Evolutionary conservation across 2,888 invertebrate genomes (phyloP).

Genomic region (Anoplius nigerrimus): DNA sequence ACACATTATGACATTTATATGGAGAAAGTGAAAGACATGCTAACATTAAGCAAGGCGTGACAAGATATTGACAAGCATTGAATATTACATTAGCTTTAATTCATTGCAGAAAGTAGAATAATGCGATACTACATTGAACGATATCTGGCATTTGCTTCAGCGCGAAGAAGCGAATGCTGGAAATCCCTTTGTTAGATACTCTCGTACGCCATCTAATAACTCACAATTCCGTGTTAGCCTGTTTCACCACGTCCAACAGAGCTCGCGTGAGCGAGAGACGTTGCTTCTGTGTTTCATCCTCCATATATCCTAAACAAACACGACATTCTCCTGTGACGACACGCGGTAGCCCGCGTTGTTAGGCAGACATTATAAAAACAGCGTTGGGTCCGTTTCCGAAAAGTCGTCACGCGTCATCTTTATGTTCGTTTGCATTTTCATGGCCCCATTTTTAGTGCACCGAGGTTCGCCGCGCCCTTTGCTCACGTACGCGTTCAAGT

Average conservation of each 20-base stretch:
- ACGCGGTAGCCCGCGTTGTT: conserved; percentile 33
- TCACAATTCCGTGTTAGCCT: conserved; percentile 7
- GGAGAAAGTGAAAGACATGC: background rate
- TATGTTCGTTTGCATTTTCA: conserved; percentile 1
- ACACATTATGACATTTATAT: background rate
- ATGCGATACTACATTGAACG: too few relatives aligned
- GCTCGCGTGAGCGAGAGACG: conserved; percentile 33
- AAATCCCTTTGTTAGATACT: too few relatives aligned
- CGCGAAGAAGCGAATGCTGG: too few relatives aligned
- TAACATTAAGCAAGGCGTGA: too few relatives aligned
- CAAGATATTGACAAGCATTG: too few relatives aligned
- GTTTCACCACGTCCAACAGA: conserved; percentile 16
- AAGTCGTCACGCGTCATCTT: conserved; percentile 1
- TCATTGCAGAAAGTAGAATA: too few relatives aligned
- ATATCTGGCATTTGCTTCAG: too few relatives aligned
- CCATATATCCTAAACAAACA: conserved; percentile 41
- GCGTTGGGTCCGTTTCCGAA: background rate
- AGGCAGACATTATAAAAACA: conserved; percentile 12
- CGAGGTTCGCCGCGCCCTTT: background rate
- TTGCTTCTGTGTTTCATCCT: conserved; percentile 26
- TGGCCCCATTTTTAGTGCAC: background rate
- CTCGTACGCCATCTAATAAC: background rate
- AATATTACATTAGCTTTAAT: background rate
- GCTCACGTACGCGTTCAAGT: conserved; percentile 27
- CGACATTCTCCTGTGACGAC: conserved; percentile 27